Evolutionary conservation across 53 echinoderm and acorn worm species (phyloP).

Genomic region (Patiria pectinifera): DNA sequence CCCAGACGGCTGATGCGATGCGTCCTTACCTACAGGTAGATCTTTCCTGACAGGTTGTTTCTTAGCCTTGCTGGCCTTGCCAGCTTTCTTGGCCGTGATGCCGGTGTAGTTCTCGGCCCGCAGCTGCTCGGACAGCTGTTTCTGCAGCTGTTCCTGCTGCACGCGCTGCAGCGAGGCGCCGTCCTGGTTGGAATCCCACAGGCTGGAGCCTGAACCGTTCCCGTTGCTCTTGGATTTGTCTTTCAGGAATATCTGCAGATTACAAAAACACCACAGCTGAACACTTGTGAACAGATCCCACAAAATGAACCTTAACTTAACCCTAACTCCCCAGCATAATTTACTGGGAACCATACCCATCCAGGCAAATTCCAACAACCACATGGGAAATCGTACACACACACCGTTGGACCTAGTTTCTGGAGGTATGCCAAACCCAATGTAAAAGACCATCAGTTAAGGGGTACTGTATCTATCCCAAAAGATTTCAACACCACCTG

Average conservation of each 20-base stretch:
- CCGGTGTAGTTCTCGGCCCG: constrained; percentile 77
- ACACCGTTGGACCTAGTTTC: too few species aligned
- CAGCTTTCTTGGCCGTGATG: constrained; percentile 1
- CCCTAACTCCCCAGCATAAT: too few species aligned
- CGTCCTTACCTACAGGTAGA: background rate
- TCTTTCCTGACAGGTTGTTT: background rate
- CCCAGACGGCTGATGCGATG: background rate
- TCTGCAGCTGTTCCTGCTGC: constrained; percentile 62
- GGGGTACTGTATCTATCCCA: too few species aligned
- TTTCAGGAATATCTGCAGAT: constrained; percentile 80
- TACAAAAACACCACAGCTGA: background rate
- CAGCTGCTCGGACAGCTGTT: constrained; percentile 81
- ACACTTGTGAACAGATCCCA: background rate
- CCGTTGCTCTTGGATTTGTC: constrained; percentile 57
- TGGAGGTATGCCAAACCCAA: too few species aligned
- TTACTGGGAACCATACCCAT: too few species aligned
- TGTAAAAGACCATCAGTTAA: too few species aligned
- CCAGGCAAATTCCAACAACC: too few species aligned
- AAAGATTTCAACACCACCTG: too few species aligned
- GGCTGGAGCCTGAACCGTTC: background rate
- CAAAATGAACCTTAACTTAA: too few species aligned
- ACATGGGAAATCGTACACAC: too few species aligned
- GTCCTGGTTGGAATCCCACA: constrained; percentile 12
- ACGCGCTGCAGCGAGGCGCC: background rate
- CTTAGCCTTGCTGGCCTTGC: background rate